Base-by-base conservation (phyloP, 1,140 invertebrate species). In the Stenopsyche tienmushanensis region DNA sequence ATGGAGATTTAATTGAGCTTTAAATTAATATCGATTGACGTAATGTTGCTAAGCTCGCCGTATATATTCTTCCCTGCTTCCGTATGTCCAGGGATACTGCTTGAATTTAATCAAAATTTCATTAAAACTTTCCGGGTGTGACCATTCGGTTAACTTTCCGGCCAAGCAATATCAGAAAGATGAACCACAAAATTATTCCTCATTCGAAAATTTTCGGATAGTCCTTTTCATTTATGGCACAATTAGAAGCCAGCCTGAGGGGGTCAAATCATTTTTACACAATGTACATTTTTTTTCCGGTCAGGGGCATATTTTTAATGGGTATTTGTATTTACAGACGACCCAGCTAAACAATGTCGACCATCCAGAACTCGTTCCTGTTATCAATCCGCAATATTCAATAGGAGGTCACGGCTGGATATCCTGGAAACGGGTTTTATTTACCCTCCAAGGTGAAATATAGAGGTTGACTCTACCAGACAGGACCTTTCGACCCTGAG, bases 371-470 rank as follows among this genome's bases (percentile, higher is more conserved):
- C 20, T 13, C n/a, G 23, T 52, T 13, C 20, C 20, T 52, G 25
- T 20, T 52, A 25, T 52, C 23, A 52, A 20, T n/a, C 49, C 49
- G 49, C n/a, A 52, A 23, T 25, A 25, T 23, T 52, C 49, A 52
- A 34, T 34, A 34, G 5, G 21, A 13, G 53, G 26, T 55, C 53
- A 29, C 26, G 29, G 29, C 29, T 34, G 13, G 49, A 52, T 52
- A 23, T 52, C 13, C 49, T 13, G 49, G n/a, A 17, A 15, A 47
- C 45, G 45, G 45, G 29, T n/a, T n/a, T n/a, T n/a, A n/a, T n/a
- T n/a, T n/a, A n/a, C n/a, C n/a, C n/a, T n/a, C n/a, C n/a, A 13
- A 13, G 13, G 13, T 34, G 29, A 13, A 13, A 34, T 13, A 13
- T 34, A 13, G 29, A 34, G 29, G 29, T 26, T 26, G 53, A 29